Evolutionary conservation across 2,888 invertebrate species (phyloP).

Genomic region (Troides helena): DNA sequence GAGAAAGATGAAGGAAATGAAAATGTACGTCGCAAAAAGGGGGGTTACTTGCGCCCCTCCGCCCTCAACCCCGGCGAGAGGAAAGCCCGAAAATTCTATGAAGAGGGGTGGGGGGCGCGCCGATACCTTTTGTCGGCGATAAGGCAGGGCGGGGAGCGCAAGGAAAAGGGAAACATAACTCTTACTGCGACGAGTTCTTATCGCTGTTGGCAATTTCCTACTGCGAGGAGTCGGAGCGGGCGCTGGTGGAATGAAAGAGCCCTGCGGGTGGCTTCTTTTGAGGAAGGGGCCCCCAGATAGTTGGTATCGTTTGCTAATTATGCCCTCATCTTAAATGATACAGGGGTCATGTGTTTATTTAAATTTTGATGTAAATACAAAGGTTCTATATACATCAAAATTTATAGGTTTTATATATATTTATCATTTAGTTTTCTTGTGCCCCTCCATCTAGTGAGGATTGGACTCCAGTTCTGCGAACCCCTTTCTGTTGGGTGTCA

Average conservation of each 20-base stretch:
- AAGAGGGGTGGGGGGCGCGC: constrained; percentile 58
- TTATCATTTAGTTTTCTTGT: too few species aligned
- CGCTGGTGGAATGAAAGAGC: constrained; percentile 17
- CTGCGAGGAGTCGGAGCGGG: constrained; percentile 23
- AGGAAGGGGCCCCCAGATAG: background rate
- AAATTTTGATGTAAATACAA: too few species aligned
- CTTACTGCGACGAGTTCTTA: constrained; percentile 73
- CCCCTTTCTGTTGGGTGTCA: too few species aligned
- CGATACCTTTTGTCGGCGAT: constrained; percentile 75
- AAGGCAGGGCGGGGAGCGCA: constrained; percentile 53
- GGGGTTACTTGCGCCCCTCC: constrained; percentile 40
- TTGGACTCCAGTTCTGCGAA: too few species aligned
- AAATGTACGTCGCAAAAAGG: constrained; percentile 80
- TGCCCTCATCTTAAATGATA: background rate
- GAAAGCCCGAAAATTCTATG: constrained; percentile 76
- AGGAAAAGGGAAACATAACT: constrained; percentile 66
- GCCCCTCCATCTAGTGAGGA: too few species aligned
- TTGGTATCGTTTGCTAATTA: background rate
- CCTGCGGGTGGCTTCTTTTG: constrained; percentile 24
- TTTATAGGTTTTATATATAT: too few species aligned
- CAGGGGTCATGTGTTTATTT: background rate
- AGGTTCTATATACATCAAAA: too few species aligned
- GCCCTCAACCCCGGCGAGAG: constrained; percentile 41
- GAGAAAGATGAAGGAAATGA: constrained; percentile 81
- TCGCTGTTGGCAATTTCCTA: constrained; percentile 70